Conservation (phyloP, 2,113 vertebrate genomes). For the human (Homo sapiens) region DNA sequence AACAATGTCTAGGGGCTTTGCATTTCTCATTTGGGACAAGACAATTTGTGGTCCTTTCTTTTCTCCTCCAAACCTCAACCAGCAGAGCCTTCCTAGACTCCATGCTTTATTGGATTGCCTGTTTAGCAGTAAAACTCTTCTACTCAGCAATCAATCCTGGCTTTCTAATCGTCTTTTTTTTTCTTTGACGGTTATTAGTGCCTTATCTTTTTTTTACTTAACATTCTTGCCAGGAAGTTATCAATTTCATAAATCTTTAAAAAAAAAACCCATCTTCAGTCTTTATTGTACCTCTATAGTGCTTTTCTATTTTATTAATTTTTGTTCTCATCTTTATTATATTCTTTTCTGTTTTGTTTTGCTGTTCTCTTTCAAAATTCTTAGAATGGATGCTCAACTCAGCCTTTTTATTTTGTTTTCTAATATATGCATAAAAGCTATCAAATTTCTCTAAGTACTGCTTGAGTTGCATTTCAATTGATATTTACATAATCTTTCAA, state of each 20-base stretch:
- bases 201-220: not conserved
- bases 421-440: not conserved
- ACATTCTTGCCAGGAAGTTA: constrained; percentile 9
- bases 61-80: not conserved
- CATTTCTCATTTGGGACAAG: not conserved
- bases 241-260: not conserved
- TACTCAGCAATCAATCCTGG: not conserved
- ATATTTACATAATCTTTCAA: not conserved
- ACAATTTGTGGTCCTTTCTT: not conserved
- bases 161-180: not conserved
- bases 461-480: not conserved
- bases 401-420: not conserved
- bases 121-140: not conserved
- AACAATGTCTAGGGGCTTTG: not conserved
- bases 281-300: not conserved
- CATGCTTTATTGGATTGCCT: not conserved
- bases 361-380: not conserved
- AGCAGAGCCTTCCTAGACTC: not conserved
- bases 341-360: not conserved
- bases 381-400: not conserved
- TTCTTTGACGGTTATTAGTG: not conserved
- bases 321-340: not conserved
- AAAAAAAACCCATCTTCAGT: not conserved
- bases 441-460: not conserved
- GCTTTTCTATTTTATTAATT: not conserved